phyloP scores from a whole-genome alignment of 2,888 invertebrate genomes.

The Lissocephala sabroskyi region DNA sequence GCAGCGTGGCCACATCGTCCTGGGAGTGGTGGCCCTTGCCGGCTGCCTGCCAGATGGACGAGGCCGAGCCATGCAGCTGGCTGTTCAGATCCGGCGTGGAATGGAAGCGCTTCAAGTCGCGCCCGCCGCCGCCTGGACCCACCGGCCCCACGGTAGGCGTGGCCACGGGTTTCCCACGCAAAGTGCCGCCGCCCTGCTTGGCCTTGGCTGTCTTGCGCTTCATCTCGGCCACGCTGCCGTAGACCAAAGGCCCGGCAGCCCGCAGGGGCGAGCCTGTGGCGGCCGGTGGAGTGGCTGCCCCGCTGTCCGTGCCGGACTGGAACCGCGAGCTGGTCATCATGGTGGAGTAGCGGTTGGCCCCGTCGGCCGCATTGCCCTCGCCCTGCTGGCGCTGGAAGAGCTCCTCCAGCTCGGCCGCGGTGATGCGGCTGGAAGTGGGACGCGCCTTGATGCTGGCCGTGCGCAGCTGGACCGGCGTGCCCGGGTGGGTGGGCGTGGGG shows the following conservation, averaged over 20 bases:
- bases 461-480: conserved; percentile 82
- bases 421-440: conserved; percentile 89
- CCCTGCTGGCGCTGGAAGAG: conserved; percentile 90
- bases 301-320: conserved; percentile 76
- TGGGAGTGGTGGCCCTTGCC: conserved; percentile 79
- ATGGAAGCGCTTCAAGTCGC: conserved; percentile 83
- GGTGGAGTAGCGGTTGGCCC: conserved; percentile 72
- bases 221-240: conserved; percentile 96
- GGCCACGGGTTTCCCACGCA: conserved; percentile 71
- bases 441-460: conserved; percentile 93
- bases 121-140: conserved; percentile 41
- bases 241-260: conserved; percentile 78
- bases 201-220: conserved; percentile 84
- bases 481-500: conserved; percentile 75
- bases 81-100: conserved; percentile 89
- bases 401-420: conserved; percentile 93
- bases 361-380: conserved; percentile 74
- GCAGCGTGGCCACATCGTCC: conserved; percentile 77
- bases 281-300: conserved; percentile 77
- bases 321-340: conserved; percentile 86
- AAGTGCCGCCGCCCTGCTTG: conserved; percentile 69
- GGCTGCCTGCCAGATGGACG: conserved; percentile 69
- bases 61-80: conserved; percentile 70
- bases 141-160: conserved; percentile 68
- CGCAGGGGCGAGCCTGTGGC: conserved; percentile 77